These are phyloP conservation scores for Sebastes taczanowskii DNA, from an alignment of 2,797 vertebrate species.

Conservation along the genomic window DNA sequence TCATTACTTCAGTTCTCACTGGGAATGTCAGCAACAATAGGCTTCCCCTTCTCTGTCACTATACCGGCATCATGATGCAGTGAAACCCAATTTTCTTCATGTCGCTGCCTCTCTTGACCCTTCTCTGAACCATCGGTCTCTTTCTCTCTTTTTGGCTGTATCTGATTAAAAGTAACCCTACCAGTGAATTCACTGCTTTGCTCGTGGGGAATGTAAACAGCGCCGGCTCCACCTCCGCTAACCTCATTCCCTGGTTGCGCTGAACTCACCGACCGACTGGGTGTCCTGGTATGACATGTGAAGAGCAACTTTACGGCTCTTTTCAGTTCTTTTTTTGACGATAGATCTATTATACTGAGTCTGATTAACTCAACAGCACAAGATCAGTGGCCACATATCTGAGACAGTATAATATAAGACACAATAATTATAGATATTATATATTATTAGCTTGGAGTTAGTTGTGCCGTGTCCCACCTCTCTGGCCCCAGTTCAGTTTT, in stretches of 20 bases:
- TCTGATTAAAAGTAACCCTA: constrained; percentile 18
- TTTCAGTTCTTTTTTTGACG: background rate
- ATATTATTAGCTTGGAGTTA: too few relatives aligned
- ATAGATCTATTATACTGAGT: background rate
- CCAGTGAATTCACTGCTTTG: background rate
- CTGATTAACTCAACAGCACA: background rate
- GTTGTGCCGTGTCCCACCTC: too few relatives aligned
- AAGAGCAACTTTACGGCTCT: background rate
- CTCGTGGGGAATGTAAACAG: constrained; percentile 42
- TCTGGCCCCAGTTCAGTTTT: too few relatives aligned
- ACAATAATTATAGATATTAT: background rate
- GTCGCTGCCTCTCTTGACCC: background rate
- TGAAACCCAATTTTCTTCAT: background rate
- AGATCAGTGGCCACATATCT: background rate
- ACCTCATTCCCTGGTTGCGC: background rate
- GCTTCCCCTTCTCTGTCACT: background rate
- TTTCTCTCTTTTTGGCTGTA: background rate
- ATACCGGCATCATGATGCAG: background rate
- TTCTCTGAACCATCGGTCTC: background rate
- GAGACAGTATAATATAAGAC: background rate
- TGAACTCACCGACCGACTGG: background rate
- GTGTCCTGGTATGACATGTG: background rate
- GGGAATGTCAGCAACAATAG: background rate
- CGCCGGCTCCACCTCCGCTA: background rate
- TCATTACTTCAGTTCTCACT: background rate